A percentile compares a stretch with the other conserved stretches of the same genome.
Evolutionary conservation across 2,113 vertebrate species (phyloP).

Genomic region (Bufo gargarizans): DNA sequence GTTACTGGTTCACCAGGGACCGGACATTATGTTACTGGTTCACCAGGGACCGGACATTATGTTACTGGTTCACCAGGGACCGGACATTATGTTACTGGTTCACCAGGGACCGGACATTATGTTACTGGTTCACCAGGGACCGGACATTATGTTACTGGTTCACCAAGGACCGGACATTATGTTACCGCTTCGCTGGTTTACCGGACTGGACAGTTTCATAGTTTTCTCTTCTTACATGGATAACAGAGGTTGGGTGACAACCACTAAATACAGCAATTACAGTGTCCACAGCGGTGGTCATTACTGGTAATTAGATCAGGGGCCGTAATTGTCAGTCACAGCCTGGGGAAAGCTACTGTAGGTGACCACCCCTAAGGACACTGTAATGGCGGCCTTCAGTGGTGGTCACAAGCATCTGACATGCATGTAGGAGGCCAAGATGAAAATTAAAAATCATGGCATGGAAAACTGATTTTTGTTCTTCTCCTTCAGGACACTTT

Average conservation of each 20-base stretch:
- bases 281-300: background rate
- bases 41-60: no score
- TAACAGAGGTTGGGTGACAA: background rate
- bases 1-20: no score
- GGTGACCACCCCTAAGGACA: background rate
- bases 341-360: background rate
- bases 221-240: background rate
- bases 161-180: background rate
- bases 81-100: background rate
- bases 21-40: no score
- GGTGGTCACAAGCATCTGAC: background rate
- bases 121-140: no score
- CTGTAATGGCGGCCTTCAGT: background rate
- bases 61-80: background rate
- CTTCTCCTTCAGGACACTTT: background rate
- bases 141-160: background rate
- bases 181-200: no score
- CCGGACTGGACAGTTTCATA: no score
- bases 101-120: no score
- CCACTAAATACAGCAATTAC: background rate
- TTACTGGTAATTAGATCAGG: no score
- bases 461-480: background rate
- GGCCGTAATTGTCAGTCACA: background rate
- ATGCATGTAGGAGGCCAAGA: background rate
- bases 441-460: background rate